These are phyloP conservation scores for Chaetorhynchus papuensis DNA, from an alignment of 2,113 vertebrate genomes.

Conservation along the genomic window DNA sequence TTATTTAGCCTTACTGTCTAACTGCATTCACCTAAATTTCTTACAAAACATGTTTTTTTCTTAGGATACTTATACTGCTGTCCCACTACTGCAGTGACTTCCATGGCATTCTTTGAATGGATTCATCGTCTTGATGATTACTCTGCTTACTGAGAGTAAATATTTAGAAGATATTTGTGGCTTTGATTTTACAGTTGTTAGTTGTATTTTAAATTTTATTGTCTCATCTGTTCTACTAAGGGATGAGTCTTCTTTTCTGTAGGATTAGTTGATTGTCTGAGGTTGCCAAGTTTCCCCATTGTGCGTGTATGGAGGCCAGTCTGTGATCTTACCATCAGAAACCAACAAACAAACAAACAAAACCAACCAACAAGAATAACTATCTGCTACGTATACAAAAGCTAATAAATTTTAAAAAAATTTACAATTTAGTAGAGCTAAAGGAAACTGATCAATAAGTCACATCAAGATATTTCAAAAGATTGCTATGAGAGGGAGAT, in stretches of 20 bases:
- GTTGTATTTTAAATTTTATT: neutral
- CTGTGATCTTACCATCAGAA: neutral
- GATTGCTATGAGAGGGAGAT: neutral
- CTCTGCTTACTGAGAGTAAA: neutral
- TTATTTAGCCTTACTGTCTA: neutral
- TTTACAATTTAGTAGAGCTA: neutral
- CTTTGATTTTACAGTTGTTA: neutral
- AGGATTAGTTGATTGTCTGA: neutral
- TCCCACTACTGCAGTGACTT: neutral
- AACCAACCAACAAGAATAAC: neutral
- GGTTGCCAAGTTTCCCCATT: neutral
- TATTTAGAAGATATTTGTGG: neutral
- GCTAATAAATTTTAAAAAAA: neutral
- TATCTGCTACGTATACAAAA: neutral
- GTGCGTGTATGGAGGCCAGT: neutral
- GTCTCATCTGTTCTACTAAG: neutral
- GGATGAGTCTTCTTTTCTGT: neutral
- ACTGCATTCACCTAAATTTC: neutral
- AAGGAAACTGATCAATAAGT: neutral
- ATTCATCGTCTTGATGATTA: neutral
- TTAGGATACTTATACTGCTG: neutral
- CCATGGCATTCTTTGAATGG: neutral
- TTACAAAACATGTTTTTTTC: neutral
- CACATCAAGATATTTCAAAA: neutral
- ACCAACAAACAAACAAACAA: neutral